A percentile compares a stretch with the other conserved stretches of the same genome.
phyloP scores from a whole-genome alignment of 2,797 vertebrate species.

The Arctocebus calabarensis region DNA sequence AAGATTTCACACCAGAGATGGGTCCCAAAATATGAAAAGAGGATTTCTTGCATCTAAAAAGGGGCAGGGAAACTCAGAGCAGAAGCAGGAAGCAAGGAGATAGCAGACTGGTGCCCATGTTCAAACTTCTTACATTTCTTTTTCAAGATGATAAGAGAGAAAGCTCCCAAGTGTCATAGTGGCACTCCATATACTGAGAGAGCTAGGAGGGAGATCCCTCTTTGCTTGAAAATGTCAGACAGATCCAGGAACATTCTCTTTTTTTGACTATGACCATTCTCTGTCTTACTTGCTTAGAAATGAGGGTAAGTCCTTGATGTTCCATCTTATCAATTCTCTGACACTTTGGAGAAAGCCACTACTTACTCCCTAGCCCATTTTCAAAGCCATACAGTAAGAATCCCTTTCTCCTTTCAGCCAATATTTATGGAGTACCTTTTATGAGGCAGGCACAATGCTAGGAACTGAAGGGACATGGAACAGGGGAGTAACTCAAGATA shows the following conservation, averaged over 20 bases:
- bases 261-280: not conserved
- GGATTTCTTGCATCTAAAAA: not conserved
- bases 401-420: not conserved
- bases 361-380: not conserved
- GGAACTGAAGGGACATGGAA: not conserved
- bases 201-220: not conserved
- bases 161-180: not conserved
- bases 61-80: not conserved
- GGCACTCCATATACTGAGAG: not conserved
- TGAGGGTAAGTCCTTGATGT: not conserved
- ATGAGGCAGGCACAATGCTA: not conserved
- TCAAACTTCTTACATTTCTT: not conserved
- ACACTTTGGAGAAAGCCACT: not conserved
- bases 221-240: not conserved
- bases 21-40: not conserved
- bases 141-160: not conserved
- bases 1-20: constrained; percentile 35
- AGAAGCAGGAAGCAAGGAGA: not conserved
- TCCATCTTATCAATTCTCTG: constrained; percentile 7
- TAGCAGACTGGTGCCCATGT: not conserved
- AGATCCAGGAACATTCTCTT: not conserved
- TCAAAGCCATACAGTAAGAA: not conserved
- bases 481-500: not conserved
- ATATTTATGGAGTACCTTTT: not conserved
- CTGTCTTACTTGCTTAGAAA: constrained; percentile 25